phyloP scores from a whole-genome alignment of 2,113 vertebrate genomes.

The Aptenodytes forsteri region DNA sequence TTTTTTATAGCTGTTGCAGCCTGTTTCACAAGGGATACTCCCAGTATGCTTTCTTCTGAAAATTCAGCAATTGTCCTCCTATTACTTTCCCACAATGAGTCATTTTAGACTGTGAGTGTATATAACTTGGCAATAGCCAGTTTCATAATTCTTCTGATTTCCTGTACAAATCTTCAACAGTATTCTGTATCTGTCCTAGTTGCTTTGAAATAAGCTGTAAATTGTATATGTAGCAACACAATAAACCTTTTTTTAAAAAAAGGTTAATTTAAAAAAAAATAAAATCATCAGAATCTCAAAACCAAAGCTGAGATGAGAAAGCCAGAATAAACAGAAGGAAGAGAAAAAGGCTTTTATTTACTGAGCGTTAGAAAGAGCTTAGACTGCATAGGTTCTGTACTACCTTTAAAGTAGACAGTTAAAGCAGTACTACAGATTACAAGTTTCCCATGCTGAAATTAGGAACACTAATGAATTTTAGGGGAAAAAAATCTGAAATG shows the following conservation, averaged over 20 bases:
- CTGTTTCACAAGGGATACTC: neutral
- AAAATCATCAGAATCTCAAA: neutral
- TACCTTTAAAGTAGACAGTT: neutral
- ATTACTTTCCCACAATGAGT: neutral
- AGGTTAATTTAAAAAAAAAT: neutral
- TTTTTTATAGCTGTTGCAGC: neutral
- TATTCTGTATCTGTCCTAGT: neutral
- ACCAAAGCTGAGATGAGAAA: neutral
- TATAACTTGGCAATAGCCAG: neutral
- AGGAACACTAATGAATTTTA: neutral
- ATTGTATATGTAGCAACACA: neutral
- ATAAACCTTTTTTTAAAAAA: neutral
- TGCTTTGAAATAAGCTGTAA: neutral
- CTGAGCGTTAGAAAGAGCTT: neutral
- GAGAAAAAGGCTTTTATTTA: neutral
- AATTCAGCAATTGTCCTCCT: neutral
- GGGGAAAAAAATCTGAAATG: neutral
- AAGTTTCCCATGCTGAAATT: neutral
- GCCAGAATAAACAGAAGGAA: neutral
- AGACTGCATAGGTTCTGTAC: neutral
- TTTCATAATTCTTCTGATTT: neutral
- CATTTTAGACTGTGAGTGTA: neutral
- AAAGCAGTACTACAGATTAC: neutral
- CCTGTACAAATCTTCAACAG: neutral
- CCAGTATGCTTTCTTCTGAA: neutral